Base-by-base conservation (phyloP, 2,888 invertebrate species). In the Dicycla oo region DNA sequence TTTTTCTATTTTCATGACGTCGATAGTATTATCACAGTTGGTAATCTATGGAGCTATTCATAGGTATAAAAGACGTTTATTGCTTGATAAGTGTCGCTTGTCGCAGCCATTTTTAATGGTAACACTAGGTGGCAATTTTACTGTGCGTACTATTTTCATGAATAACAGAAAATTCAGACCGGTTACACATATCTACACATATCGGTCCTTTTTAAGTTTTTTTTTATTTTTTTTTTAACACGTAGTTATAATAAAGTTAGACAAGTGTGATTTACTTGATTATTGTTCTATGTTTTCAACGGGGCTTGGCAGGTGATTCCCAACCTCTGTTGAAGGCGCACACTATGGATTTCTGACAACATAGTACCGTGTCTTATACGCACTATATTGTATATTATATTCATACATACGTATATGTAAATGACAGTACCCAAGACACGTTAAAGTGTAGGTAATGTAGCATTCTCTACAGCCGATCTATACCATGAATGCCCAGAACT, bases 41-140 rank as follows among this genome's bases (percentile, higher is more conserved):
- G n/a, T 72, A 64, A 75, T 78, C 73, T 53, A 54, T 23, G 38
- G 30, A 63, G 15, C 34, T 43, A 60, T n/a, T 63, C 20, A 38
- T 62, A 69, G 20, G 34, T 23, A 56, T n/a, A 69, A 68, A 49
- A 67, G 47, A 40, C 13, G 43, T 57, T 60, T 45, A 57, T 51
- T 70, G 10, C 20, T 20, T 30, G 79, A 79, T 64, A 51, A 78
- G 49, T 54, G 8, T 78, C 1, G 15, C 38, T 18, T 20, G 26
- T 53, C 51, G 45, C 45, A 61, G 26, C 11, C 13, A 26, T n/a
- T 73, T 47, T 40, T 30, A 23, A n/a, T 18, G 15, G 3, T 38
- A 7, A 30, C 34, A 10, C 15, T 20, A 34, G 13, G 10, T 53
- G 40, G 6, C 34, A 53, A 45, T 40, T 30, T 40, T 30, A 20